phyloP scores from a whole-genome alignment of 2,797 vertebrate species.

The Hydrophis major region DNA sequence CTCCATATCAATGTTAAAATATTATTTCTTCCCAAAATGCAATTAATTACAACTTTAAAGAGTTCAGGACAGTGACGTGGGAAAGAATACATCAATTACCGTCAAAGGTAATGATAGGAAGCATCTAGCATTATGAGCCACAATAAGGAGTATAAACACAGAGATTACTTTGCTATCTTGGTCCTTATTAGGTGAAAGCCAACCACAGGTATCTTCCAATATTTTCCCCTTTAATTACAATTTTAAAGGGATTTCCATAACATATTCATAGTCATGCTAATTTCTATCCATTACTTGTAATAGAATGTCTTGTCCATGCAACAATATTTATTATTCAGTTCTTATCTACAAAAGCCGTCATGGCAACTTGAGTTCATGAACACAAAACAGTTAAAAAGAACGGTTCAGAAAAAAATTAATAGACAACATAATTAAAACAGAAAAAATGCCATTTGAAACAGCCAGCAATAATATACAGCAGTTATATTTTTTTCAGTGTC shows the following conservation, averaged over 20 bases:
- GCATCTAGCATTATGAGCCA: neutral
- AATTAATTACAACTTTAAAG: slow-evolving; percentile 56
- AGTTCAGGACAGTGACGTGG: neutral
- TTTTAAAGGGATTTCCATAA: neutral
- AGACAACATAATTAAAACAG: neutral
- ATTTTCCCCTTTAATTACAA: slow-evolving; percentile 48
- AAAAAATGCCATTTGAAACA: neutral
- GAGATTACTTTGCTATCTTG: neutral
- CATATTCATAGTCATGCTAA: neutral
- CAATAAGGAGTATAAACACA: neutral
- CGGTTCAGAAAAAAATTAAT: neutral
- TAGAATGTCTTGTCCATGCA: neutral
- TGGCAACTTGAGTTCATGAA: neutral
- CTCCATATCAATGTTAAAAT: slow-evolving; percentile 39
- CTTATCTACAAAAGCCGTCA: neutral
- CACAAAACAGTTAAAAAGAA: neutral
- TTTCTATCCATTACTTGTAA: neutral
- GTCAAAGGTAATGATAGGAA: neutral
- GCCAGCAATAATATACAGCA: too few relatives aligned
- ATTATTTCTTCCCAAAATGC: slow-evolving; percentile 52
- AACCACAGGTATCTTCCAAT: neutral
- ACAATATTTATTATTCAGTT: neutral
- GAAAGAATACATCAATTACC: neutral
- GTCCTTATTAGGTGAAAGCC: neutral
- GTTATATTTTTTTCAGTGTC: neutral